Evolutionary conservation across 2,113 vertebrate species (phyloP).

Genomic region (Thalassoma bifasciatum): DNA sequence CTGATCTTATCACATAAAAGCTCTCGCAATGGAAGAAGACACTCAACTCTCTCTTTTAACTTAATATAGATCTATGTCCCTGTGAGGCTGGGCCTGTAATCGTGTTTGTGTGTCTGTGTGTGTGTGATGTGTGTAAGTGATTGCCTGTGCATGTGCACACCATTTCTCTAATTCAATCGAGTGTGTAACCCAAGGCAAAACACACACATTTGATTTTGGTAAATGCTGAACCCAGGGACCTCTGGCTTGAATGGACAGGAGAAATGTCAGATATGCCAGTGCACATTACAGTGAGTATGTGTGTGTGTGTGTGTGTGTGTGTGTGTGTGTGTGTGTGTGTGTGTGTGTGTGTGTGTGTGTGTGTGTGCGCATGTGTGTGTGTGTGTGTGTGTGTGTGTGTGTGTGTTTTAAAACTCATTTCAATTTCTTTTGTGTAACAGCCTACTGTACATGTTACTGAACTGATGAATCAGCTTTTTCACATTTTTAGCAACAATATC

Average conservation of each 20-base stretch:
- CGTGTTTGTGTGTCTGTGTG: slow-evolving; percentile 21
- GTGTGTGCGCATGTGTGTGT: neutral
- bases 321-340: slow-evolving; percentile 1
- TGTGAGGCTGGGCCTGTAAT: slow-evolving; percentile 34
- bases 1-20: slow-evolving; percentile 83
- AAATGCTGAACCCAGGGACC: slow-evolving; percentile 71
- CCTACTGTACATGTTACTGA: too few species aligned
- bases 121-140: slow-evolving; percentile 10
- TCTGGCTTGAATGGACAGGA: slow-evolving; percentile 51
- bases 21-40: slow-evolving; percentile 74
- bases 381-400: too few species aligned
- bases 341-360: slow-evolving; percentile 5
- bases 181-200: slow-evolving; percentile 76
- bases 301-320: slow-evolving; percentile 1
- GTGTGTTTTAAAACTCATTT: too few species aligned
- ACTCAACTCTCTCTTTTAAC: slow-evolving; percentile 74
- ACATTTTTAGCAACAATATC: too few species aligned
- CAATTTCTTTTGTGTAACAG: too few species aligned
- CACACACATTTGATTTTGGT: slow-evolving; percentile 78
- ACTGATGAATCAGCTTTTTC: too few species aligned
- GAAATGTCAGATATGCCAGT: slow-evolving; percentile 54
- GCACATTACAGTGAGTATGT: slow-evolving; percentile 6
- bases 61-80: slow-evolving; percentile 74
- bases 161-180: slow-evolving; percentile 77
- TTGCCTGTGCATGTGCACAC: slow-evolving; percentile 26